Evolutionary conservation across 2,113 vertebrate genomes (phyloP).

Genomic region (Picathartes gymnocephalus): DNA sequence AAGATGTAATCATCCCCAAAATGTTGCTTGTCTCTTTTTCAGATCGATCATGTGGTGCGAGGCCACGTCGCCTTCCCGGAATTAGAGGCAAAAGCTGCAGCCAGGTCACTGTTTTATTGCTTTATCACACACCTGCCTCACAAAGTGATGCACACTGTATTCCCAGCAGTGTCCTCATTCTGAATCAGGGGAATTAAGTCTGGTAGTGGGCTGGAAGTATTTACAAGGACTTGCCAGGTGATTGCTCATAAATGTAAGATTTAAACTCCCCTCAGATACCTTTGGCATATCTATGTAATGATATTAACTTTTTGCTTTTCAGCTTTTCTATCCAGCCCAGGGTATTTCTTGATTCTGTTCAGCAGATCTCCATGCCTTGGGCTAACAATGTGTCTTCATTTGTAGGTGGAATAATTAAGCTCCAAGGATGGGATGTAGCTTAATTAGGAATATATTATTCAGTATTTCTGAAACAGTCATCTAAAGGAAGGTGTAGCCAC

Average conservation of each 20-base stretch:
- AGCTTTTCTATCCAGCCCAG: neutral
- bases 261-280: neutral
- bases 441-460: neutral
- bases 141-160: neutral
- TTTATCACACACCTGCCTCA: neutral
- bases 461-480: neutral
- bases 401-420: neutral
- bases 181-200: neutral
- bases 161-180: neutral
- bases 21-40: constrained; percentile 52
- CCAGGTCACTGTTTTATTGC: constrained; percentile 73
- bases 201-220: neutral
- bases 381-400: neutral
- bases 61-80: constrained; percentile 83
- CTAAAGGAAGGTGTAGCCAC: neutral
- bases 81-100: constrained; percentile 77
- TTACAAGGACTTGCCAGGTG: neutral
- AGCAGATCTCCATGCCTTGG: neutral
- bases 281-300: neutral
- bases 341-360: neutral
- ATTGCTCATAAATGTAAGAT: neutral
- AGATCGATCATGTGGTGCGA: constrained; percentile 90
- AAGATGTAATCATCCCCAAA: neutral
- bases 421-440: neutral
- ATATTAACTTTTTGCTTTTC: neutral